Conservation (phyloP, 2,888 invertebrate genomes). For the Drosophila kambysellisi region DNA sequence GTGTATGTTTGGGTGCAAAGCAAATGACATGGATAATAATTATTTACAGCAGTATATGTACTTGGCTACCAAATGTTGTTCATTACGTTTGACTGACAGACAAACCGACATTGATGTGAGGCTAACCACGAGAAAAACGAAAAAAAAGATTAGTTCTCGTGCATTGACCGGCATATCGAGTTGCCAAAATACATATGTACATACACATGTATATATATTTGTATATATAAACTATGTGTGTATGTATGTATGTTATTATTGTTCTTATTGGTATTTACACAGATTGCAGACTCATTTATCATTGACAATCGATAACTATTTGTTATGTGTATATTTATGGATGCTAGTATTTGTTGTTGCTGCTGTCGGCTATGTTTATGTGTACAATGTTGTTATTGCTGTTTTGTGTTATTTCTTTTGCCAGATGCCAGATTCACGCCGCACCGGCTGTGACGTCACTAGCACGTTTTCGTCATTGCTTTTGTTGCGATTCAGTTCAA, state of each 20-base stretch:
- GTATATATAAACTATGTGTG: neutral
- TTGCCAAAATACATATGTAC: conserved; percentile 22
- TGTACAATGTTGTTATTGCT: conserved; percentile 41
- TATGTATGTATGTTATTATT: conserved; percentile 18
- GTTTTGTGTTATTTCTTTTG: conserved; percentile 55
- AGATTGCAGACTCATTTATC: conserved; percentile 56
- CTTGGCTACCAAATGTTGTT: conserved; percentile 56
- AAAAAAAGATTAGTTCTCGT: conserved; percentile 67
- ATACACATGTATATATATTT: neutral
- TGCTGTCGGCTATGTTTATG: conserved; percentile 42
- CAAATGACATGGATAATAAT: conserved; percentile 59
- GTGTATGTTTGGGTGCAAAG: conserved; percentile 26
- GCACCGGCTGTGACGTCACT: conserved; percentile 72
- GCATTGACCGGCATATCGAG: conserved; percentile 66
- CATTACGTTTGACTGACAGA: conserved; percentile 55
- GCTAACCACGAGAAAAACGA: conserved; percentile 10
- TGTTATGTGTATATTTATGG: conserved; percentile 45
- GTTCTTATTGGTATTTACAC: conserved; percentile 44
- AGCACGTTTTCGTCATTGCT: conserved; percentile 41
- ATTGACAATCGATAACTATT: conserved; percentile 49
- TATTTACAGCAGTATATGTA: conserved; percentile 56
- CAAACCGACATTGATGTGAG: conserved; percentile 49
- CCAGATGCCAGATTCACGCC: conserved; percentile 63
- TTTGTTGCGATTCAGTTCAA: conserved; percentile 48
- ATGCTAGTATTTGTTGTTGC: conserved; percentile 46